Base-by-base conservation (phyloP, 2,888 invertebrate species). In the Kryphioiulus occultus region DNA sequence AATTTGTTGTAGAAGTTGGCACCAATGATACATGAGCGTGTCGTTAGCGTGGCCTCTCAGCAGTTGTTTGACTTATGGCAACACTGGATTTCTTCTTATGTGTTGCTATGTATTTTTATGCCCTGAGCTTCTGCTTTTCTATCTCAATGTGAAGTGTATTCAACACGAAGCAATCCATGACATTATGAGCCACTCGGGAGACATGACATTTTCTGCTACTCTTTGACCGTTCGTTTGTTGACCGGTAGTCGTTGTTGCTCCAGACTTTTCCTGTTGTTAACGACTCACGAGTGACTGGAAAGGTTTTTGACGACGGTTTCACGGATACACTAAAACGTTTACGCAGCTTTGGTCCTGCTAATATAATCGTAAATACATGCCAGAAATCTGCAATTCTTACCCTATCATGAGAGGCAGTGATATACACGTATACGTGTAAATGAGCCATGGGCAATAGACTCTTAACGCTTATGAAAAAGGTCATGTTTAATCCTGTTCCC, bases 11-110 rank as follows among this genome's bases (percentile, higher is more conserved):
- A 22, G 85, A 5, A 85, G 44, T 39, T 85, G 85, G 85, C 85
- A 85, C 85, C 85, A 85, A 85, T 85, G 85, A 85, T 85, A 85
- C 85, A 85, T 85, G 85, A 85, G 85, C 44, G 85, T 44, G 85
- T 85, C 85, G 85, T 85, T 85, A 42, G 85, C 44, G 85, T 85
- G 85, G 85, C 44, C 85, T 85, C 85, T 85, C 44, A 42, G 26
- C 85, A 85, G 32, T 85, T 85, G 42, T 26, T 85, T 85, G 85
- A 85, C 85, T 85, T 85, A 85, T 85, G 85, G n/a, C 39, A 26
- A 22, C 39, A 78, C 30, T 78, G 78, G 78, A 78, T 78, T 78
- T 78, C 78, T 78, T 78, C 78, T 78, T 78, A 30, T 78, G 12
- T 68, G 68, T 68, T 68, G 68, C 78, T 78, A 78, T 78, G 78